Evolutionary conservation across 2,888 invertebrate genomes (phyloP).

Genomic region (Brenthis ino): DNA sequence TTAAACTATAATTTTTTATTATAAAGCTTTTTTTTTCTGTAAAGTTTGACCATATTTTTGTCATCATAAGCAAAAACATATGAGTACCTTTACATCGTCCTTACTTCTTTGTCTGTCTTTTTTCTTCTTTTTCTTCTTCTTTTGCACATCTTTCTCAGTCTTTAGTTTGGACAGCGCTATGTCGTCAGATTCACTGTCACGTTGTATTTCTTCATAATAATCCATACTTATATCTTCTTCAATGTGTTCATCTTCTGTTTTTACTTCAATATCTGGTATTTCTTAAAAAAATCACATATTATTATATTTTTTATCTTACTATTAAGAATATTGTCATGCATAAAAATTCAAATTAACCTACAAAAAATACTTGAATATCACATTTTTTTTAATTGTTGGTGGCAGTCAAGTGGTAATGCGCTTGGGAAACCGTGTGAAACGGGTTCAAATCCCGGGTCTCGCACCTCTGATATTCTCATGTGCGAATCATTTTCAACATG

Average conservation of each 20-base stretch:
- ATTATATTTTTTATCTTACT: no score
- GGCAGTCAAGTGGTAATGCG: no score
- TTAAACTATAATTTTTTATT: no score
- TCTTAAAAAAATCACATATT: background rate
- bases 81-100: constrained; percentile 30
- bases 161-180: constrained; percentile 62
- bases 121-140: constrained; percentile 44
- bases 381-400: no score
- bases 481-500: no score
- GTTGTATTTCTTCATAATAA: constrained; percentile 29
- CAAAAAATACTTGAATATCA: no score
- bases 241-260: constrained; percentile 21
- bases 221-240: constrained; percentile 25
- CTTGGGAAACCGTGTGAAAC: no score
- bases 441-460: no score
- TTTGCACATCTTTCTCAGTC: constrained; percentile 50
- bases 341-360: no score
- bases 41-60: background rate
- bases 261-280: constrained; percentile 26
- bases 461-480: no score
- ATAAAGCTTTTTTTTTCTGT: no score
- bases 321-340: background rate
- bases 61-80: background rate
- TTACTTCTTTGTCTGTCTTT: constrained; percentile 29
- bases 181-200: constrained; percentile 55